Conservation (phyloP, 2,797 vertebrate species). For the Loriculus beryllinus region DNA sequence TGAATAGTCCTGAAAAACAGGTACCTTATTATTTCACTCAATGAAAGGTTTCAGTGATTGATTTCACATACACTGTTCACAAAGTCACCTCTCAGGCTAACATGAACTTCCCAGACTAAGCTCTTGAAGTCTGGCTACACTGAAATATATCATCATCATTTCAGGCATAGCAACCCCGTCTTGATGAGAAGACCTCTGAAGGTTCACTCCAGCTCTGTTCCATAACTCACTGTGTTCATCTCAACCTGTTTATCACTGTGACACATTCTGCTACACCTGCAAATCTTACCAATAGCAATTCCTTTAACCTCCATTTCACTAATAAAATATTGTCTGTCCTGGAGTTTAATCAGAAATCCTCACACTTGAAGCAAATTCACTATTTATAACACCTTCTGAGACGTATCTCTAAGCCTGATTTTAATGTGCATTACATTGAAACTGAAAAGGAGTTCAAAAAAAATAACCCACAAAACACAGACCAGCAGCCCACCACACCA, state of each 20-base stretch:
- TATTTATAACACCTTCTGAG: background rate
- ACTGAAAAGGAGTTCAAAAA: background rate
- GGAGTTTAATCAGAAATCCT: background rate
- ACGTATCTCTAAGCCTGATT: background rate
- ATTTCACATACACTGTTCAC: background rate
- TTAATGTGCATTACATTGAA: background rate
- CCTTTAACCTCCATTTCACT: background rate
- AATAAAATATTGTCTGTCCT: background rate
- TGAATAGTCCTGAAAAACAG: background rate
- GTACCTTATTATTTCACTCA: background rate
- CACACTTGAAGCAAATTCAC: background rate
- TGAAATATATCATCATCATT: background rate
- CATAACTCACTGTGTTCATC: background rate
- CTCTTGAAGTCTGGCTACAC: background rate
- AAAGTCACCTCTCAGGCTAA: background rate
- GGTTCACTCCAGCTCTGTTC: background rate
- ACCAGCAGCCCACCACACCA: background rate
- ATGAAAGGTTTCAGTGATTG: background rate
- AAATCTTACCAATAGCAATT: background rate
- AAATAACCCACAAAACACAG: background rate
- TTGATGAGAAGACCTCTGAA: background rate
- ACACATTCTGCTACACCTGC: background rate
- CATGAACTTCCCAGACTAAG: background rate
- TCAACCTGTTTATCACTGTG: background rate
- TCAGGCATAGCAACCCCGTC: background rate